Evolutionary conservation across 1,140 invertebrate species (phyloP).

Genomic region (Gonatopus flavifemur): DNA sequence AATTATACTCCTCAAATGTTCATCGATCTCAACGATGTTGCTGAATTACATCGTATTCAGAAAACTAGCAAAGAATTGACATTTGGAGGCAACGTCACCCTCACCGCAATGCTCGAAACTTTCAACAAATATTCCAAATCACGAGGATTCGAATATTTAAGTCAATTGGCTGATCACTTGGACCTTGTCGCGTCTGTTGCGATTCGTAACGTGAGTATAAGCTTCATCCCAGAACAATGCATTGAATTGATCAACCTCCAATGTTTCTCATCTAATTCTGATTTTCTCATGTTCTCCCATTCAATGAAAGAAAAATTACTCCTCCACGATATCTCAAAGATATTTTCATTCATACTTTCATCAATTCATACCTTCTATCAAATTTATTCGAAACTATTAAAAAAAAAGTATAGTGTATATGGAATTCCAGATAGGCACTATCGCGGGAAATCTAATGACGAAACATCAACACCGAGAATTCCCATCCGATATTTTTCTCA

Average conservation of each 20-base stretch:
- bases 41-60: slow-evolving; percentile 61
- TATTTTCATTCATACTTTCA: too few species aligned
- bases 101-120: slow-evolving; percentile 66
- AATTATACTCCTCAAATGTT: slow-evolving; percentile 60
- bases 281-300: too few species aligned
- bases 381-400: too few species aligned
- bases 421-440: slow-evolving; percentile 68
- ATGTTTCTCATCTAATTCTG: too few species aligned
- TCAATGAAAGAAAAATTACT: too few species aligned
- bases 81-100: slow-evolving; percentile 67
- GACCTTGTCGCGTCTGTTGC: slow-evolving; percentile 73
- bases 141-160: slow-evolving; percentile 60
- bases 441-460: slow-evolving; percentile 79
- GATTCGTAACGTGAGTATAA: slow-evolving; percentile 72
- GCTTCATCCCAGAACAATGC: too few species aligned
- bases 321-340: too few species aligned
- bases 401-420: too few species aligned
- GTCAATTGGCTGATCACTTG: slow-evolving; percentile 64
- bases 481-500: slow-evolving; percentile 75
- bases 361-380: too few species aligned
- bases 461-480: slow-evolving; percentile 73
- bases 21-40: slow-evolving; percentile 72
- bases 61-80: slow-evolving; percentile 58
- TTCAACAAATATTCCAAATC: slow-evolving; percentile 61
- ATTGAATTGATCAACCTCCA: too few species aligned